phyloP scores from a whole-genome alignment of 2,113 vertebrate genomes.

The Mustelus asterias region DNA sequence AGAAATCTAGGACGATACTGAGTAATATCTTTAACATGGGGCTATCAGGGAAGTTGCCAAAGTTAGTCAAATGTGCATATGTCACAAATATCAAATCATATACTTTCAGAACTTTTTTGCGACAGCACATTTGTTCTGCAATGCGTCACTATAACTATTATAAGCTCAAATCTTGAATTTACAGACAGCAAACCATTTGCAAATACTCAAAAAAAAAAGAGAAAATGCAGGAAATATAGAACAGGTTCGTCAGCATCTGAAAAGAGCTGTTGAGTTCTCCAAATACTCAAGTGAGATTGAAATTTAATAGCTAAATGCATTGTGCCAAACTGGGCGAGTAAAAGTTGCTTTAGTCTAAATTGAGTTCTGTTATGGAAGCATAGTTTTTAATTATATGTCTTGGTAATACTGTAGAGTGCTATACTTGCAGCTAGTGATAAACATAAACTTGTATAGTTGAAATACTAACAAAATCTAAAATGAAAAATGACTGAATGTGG shows the following conservation, averaged over 20 bases:
- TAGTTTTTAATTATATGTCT: background rate
- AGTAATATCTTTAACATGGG: background rate
- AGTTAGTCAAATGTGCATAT: background rate
- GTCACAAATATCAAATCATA: background rate
- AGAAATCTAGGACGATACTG: background rate
- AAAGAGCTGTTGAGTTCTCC: background rate
- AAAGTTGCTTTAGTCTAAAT: background rate
- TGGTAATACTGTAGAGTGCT: background rate
- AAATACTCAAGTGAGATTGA: background rate
- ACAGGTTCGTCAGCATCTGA: background rate
- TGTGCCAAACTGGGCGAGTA: background rate
- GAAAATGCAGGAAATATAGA: background rate
- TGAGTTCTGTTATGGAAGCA: background rate
- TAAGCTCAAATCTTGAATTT: background rate
- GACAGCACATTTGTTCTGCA: background rate
- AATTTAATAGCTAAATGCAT: background rate
- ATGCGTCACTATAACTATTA: background rate
- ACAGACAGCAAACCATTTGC: background rate
- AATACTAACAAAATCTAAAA: background rate
- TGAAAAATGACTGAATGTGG: background rate
- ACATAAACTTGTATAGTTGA: background rate
- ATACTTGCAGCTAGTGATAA: background rate
- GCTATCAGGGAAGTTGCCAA: background rate
- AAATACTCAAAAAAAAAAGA: background rate
- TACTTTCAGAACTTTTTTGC: background rate